Base-by-base conservation (phyloP, 1,140 invertebrate genomes). In the Heliconius melpomene region DNA sequence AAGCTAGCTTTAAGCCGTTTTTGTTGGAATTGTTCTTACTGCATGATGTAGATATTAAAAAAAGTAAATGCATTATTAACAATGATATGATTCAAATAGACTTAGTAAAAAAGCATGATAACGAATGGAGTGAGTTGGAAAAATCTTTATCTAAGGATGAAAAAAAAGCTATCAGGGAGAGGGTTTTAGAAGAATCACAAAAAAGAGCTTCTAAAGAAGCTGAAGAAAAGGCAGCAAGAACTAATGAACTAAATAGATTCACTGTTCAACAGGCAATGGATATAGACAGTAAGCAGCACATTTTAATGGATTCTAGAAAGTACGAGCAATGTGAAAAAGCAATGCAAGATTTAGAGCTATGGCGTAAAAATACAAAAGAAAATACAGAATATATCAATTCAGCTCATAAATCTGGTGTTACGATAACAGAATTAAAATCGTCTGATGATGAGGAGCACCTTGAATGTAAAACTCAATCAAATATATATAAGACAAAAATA, bases 11-110 rank as follows among this genome's bases (percentile, higher is more conserved):
- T 88, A 95, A 93, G n/a, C 96, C 96, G 13, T 97, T 95, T 86
- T 92, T 97, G 72, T 96, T 97, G 84, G 96, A 97, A 94, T 89
- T 96, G 40, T 96, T 97, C 91, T 91, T 97, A 38, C 92, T 94
- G 79, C 84, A 95, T 60, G 86, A 95, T 13, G 95, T 97, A 7
- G 87, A 96, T 81, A 95, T 95, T 52, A 90, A 95, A 16, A 91
- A 94, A 80, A 96, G 96, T 85, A 95, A 93, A 79, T 96, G 96
- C 82, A 95, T 92, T 8, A 89, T 97, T 60, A 93, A 92, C 20
- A 90, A 96, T 23, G 92, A 93, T 79, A 89, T 95, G 82, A 94
- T 96, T 81, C 91, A 95, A 81, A 95, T 97, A 89, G 95, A 96
- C 90, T 91, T 96, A 80, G 85, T 95, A 83, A 96, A 97, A 94